Conservation (phyloP, 1,140 invertebrate species). For the Stegodyphus dumicola region DNA sequence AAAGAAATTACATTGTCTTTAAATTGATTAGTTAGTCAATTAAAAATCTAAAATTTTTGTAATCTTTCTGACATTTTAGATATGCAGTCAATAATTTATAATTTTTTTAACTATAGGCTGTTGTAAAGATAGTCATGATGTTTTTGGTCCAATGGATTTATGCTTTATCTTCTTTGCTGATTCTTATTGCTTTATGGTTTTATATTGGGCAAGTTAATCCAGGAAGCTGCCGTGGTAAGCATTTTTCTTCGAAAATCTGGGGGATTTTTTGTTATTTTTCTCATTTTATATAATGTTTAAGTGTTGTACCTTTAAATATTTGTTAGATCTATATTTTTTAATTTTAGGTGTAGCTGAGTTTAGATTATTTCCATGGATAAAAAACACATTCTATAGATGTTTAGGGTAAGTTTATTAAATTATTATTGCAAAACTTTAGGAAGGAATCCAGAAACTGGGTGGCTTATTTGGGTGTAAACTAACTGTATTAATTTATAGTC, state of each 20-base stretch:
- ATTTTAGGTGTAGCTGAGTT: conserved; percentile 81
- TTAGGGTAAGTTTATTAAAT: conserved; percentile 77
- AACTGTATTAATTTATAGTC: too few species aligned
- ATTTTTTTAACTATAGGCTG: conserved; percentile 74
- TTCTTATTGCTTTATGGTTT: conserved; percentile 87
- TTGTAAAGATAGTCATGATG: conserved; percentile 90
- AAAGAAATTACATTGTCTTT: too few species aligned
- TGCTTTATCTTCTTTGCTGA: conserved; percentile 82
- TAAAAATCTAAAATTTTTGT: too few species aligned
- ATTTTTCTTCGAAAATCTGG: neutral
- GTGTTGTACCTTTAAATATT: neutral
- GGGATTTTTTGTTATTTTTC: neutral
- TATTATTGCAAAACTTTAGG: neutral
- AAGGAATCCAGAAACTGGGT: too few species aligned
- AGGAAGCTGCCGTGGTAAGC: conserved; percentile 87
- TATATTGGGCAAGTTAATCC: conserved; percentile 95
- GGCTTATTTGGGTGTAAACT: too few species aligned
- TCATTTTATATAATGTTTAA: neutral
- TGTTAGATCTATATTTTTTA: conserved; percentile 11
- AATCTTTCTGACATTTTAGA: neutral
- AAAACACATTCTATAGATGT: conserved; percentile 77
- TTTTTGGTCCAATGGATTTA: conserved; percentile 93
- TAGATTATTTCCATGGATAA: conserved; percentile 85
- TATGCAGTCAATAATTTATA: neutral
- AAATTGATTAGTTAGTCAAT: too few species aligned